Evolutionary conservation across 2,113 vertebrate genomes (phyloP).

Genomic region (Notothenia rossii): DNA sequence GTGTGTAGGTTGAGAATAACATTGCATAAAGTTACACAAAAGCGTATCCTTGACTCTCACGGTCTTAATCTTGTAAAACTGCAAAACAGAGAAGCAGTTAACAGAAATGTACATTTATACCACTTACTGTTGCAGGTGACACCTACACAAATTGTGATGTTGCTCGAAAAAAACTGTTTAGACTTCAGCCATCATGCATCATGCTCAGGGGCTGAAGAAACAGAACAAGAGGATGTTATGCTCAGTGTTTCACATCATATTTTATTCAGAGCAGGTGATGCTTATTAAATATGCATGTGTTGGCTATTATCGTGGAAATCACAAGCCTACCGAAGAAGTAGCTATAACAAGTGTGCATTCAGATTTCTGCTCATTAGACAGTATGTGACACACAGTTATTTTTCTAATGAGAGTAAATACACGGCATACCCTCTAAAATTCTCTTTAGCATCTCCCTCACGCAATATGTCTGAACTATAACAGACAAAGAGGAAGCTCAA

Average conservation of each 20-base stretch:
- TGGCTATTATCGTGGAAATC: slow-evolving; percentile 32
- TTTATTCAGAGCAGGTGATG: slow-evolving; percentile 44
- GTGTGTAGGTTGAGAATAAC: background rate
- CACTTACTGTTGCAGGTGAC: background rate
- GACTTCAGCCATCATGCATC: background rate
- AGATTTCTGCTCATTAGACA: slow-evolving; percentile 9
- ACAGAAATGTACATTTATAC: background rate
- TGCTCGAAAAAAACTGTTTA: background rate
- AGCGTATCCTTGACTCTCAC: no score
- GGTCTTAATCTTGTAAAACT: no score
- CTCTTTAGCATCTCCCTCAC: slow-evolving; percentile 13
- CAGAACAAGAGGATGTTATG: slow-evolving; percentile 15
- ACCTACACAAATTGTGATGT: background rate
- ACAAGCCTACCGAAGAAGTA: slow-evolving; percentile 6
- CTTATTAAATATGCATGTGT: slow-evolving; percentile 50
- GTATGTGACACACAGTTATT: background rate
- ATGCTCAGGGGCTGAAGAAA: background rate
- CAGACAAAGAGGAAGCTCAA: slow-evolving; percentile 35
- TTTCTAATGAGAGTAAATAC: slow-evolving; percentile 18
- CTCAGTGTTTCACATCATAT: slow-evolving; percentile 22
- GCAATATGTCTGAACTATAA: slow-evolving; percentile 39
- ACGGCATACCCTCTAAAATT: slow-evolving; percentile 4
- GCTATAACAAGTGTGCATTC: slow-evolving; percentile 11
- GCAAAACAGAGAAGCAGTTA: no score
- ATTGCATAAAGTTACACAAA: background rate